phyloP scores from a whole-genome alignment of 2,888 invertebrate species.

The Phortica okadai region DNA sequence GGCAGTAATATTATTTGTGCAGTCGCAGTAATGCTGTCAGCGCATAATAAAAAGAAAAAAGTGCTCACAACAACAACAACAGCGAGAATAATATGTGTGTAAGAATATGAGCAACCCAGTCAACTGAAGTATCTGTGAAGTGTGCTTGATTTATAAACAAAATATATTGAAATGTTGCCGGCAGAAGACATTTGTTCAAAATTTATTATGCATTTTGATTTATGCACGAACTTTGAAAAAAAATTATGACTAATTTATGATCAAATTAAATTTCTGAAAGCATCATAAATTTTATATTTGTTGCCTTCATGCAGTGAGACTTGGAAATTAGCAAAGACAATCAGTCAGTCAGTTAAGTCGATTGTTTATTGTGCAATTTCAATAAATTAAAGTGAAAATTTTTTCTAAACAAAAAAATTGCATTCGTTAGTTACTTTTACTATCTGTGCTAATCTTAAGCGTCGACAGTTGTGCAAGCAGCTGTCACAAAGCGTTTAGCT shows the following conservation, averaged over 20 bases:
- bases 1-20: neutral
- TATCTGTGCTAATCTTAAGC: slow-evolving; percentile 11
- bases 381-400: neutral
- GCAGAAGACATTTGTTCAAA: slow-evolving; percentile 10
- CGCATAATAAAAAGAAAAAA: neutral
- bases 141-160: neutral
- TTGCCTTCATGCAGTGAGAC: neutral
- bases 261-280: slow-evolving; percentile 10
- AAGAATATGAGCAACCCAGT: neutral
- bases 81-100: neutral
- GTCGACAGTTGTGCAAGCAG: slow-evolving; percentile 8
- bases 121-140: neutral
- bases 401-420: neutral
- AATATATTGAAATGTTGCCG: neutral
- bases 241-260: slow-evolving; percentile 12
- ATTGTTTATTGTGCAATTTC: neutral
- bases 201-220: slow-evolving; percentile 22
- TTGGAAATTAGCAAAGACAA: slow-evolving; percentile 4
- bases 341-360: neutral
- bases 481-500: neutral
- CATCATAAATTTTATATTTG: slow-evolving; percentile 10
- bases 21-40: neutral
- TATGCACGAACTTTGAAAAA: neutral
- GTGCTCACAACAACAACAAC: neutral
- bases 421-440: neutral